Conservation (phyloP, 1,140 invertebrate genomes). For the Cydia strobilella region DNA sequence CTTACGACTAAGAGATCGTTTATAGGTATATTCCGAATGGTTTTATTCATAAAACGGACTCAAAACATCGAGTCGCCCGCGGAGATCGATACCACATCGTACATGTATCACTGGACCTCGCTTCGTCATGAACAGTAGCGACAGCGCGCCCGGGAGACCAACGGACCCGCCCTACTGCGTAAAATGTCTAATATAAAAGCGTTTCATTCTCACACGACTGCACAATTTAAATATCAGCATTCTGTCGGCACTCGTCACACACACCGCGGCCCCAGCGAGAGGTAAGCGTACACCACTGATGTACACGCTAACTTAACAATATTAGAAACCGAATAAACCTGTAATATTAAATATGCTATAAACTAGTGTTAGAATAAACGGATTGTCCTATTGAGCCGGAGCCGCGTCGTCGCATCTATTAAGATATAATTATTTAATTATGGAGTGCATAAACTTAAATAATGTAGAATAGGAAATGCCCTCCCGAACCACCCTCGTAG, state of each 20-base stretch:
- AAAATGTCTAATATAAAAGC: slow-evolving; percentile 66
- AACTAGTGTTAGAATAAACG: slow-evolving; percentile 28
- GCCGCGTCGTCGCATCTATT: slow-evolving; percentile 21
- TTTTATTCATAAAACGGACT: not conserved
- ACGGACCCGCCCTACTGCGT: slow-evolving; percentile 53
- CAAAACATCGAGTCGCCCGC: not conserved
- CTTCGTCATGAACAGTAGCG: not conserved
- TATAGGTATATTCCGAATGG: slow-evolving; percentile 29
- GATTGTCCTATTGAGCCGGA: slow-evolving; percentile 16
- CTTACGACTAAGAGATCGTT: slow-evolving; percentile 51
- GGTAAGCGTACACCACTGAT: not conserved
- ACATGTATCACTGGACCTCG: not conserved
- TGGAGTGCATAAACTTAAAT: slow-evolving; percentile 74
- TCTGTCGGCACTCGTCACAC: slow-evolving; percentile 48
- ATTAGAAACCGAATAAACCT: slow-evolving; percentile 11
- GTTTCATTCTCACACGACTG: slow-evolving; percentile 63
- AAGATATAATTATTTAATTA: slow-evolving; percentile 52
- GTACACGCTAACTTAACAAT: not conserved
- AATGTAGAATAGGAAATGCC: slow-evolving; percentile 73
- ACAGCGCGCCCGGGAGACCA: slow-evolving; percentile 36
- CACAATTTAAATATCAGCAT: slow-evolving; percentile 54
- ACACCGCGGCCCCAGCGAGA: slow-evolving; percentile 5
- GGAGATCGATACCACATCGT: not conserved
- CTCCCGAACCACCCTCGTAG: slow-evolving; percentile 52
- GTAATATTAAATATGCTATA: slow-evolving; percentile 18